Evolutionary conservation across 53 echinoderm and acorn worm genomes (phyloP).

Genomic region (Crossaster papposus): DNA sequence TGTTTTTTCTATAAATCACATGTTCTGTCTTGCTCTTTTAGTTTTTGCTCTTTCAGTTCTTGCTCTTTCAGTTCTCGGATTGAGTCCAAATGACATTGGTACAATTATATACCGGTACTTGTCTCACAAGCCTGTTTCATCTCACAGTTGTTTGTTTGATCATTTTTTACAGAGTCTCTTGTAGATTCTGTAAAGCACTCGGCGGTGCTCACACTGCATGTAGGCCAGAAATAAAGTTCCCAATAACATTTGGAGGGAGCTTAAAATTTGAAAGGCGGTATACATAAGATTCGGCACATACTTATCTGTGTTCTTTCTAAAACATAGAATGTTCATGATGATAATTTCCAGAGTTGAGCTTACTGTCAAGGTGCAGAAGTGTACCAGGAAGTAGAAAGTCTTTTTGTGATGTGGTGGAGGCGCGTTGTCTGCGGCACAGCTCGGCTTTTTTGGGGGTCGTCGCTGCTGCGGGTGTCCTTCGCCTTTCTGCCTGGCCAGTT

Average conservation of each 20-base stretch:
- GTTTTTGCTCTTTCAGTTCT: too few species aligned
- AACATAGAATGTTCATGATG: neutral
- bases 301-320: neutral
- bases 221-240: conserved; percentile 35
- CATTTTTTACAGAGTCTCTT: conserved; percentile 32
- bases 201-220: conserved; percentile 39
- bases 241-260: neutral
- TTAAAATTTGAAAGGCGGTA: neutral
- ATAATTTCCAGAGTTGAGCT: neutral
- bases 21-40: too few species aligned
- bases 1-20: too few species aligned
- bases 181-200: conserved; percentile 24
- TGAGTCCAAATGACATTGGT: too few species aligned
- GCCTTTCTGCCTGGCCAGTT: neutral
- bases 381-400: conserved; percentile 30
- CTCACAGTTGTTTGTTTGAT: neutral
- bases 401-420: conserved; percentile 1
- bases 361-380: conserved; percentile 18
- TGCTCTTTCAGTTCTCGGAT: too few species aligned
- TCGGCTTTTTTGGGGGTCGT: neutral
- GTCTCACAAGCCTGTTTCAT: neutral
- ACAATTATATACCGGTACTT: too few species aligned
- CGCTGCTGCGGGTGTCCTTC: conserved; percentile 2
- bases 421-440: neutral
- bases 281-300: too few species aligned